Conservation (phyloP, 2,888 invertebrate genomes). For the Penaeus monodon region DNA sequence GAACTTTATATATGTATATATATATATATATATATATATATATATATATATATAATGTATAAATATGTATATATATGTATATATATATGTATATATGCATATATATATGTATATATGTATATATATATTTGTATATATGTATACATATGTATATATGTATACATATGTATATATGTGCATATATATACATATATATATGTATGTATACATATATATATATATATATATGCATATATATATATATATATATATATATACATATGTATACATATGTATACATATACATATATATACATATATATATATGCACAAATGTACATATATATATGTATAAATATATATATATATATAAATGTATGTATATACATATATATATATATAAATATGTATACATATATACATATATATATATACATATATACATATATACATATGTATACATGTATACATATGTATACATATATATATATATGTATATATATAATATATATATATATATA, state of each 20-base stretch:
- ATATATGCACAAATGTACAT: too few species aligned
- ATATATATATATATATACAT: too few species aligned
- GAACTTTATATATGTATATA: neutral
- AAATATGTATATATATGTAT: neutral
- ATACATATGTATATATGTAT: neutral
- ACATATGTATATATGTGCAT: neutral
- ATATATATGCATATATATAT: neutral
- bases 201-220: slow-evolving; percentile 5
- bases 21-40: neutral
- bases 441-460: neutral
- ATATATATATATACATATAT: slow-evolving; percentile 6
- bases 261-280: too few species aligned
- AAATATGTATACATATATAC: too few species aligned
- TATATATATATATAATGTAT: neutral
- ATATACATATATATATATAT: too few species aligned
- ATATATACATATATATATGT: neutral
- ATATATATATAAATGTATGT: too few species aligned
- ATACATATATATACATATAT: too few species aligned
- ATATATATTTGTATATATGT: neutral
- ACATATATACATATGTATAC: slow-evolving; percentile 1
- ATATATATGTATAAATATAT: too few species aligned
- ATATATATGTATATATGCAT: slow-evolving; percentile 1
- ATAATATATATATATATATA: neutral
- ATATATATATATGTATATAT: neutral
- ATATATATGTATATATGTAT: neutral